Base-by-base conservation (phyloP, 1,140 invertebrate genomes). In the Potamilus streckersoni region DNA sequence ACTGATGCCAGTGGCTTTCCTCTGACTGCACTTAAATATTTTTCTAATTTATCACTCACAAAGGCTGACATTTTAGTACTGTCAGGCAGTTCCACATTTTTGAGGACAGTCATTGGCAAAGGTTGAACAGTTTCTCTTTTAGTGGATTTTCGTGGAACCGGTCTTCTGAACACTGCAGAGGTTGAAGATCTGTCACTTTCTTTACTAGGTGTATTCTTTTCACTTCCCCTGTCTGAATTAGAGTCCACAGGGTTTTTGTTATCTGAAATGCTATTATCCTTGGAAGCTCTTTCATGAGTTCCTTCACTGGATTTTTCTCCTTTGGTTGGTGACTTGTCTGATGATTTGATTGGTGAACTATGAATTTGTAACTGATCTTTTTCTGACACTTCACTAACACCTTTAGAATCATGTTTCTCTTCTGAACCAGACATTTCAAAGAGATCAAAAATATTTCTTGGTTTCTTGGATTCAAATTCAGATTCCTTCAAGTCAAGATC, bases 11-110 rank as follows among this genome's bases (percentile, higher is more conserved):
- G 20, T 65, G 6, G 27, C 4, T 64, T 62, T n/a, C 69, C 65
- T 27, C 73, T 77, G 61, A 77, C 67, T 61, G 59, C n/a, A 38
- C 66, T 31, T 20, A 80, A 63, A 71, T 74, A 77, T 63, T 76
- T 66, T 27, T 80, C 81, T 27, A 82, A 70, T 67, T 82, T 81
- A 76, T 76, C 66, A 71, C 81, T 79, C 69, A 71, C 63, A 75
- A 80, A 79, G 61, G 83, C 79, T 63, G 49, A 71, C 68, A 74
- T 69, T 63, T 81, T 80, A 27, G 76, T 63, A 71, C 73, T n/a
- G 31, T 67, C 60, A 57, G 65, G 60, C 76, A 69, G 66, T 27
- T 75, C 78, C 27, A 66, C 17, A 73, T 67, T 68, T 56, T 17
- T 59, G 67, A 73, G 38, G 27, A 79, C 38, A 69, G 72, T 69